A percentile compares a stretch with the other conserved stretches of the same genome.
Conservation (phyloP, 2,113 vertebrate species). For the Brachypteracias leptosomus region DNA sequence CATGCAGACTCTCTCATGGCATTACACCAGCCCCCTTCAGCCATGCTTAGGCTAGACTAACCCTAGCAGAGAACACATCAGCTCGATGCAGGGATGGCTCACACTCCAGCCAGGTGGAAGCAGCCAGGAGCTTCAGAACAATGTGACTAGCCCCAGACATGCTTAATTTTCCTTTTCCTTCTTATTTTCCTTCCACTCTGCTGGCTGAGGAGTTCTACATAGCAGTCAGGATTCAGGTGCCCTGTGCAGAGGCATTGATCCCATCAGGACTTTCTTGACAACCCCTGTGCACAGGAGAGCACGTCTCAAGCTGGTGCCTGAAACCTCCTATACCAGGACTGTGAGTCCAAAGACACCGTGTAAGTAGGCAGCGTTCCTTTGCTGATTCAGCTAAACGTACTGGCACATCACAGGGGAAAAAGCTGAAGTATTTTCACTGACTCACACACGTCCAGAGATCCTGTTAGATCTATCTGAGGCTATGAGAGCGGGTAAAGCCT, state of each 20-base stretch:
- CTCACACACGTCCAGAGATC: neutral
- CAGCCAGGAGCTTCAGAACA: neutral
- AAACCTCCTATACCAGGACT: neutral
- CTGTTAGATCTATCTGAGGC: neutral
- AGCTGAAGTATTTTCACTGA: conserved; percentile 24
- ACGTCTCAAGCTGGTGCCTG: neutral
- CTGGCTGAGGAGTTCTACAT: accelerated
- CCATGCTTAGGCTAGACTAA: neutral
- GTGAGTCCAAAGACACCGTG: neutral
- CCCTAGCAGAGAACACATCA: neutral
- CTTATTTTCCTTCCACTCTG: neutral
- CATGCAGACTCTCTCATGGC: accelerated
- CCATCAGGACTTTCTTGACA: neutral
- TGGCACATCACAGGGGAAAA: neutral
- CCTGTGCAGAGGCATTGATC: neutral
- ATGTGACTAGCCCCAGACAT: accelerated
- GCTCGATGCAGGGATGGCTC: neutral
- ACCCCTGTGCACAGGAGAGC: neutral
- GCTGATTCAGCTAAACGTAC: conserved; percentile 43
- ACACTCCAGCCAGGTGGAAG: neutral
- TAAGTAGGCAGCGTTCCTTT: conserved; percentile 3
- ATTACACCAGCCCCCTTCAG: neutral
- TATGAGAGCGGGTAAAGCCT: neutral
- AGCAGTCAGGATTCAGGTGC: neutral
- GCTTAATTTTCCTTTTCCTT: neutral